Evolutionary conservation across 53 echinoderm and acorn worm species (phyloP).

Genomic region (Arbacia lixula): DNA sequence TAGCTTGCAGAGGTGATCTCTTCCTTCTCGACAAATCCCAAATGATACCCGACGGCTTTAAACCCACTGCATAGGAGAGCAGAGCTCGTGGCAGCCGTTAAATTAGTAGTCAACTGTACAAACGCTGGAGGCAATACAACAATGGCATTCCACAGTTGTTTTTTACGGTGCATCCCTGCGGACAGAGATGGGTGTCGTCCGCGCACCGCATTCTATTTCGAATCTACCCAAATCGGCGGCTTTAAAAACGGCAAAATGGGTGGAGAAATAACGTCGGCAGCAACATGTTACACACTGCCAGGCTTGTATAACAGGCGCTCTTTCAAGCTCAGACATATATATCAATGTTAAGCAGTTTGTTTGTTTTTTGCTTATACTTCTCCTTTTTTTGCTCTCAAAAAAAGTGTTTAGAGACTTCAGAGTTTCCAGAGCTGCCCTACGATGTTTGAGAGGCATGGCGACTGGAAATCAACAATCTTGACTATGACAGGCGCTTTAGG

Average conservation of each 20-base stretch:
- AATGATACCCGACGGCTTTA: too few species aligned
- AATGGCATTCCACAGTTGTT: not conserved
- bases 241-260: not conserved
- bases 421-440: not conserved
- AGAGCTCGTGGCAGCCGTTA: too few species aligned
- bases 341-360: too few species aligned
- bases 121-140: slow-evolving; percentile 2
- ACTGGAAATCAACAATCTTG: too few species aligned
- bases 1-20: too few species aligned
- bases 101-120: not conserved
- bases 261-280: slow-evolving; percentile 32
- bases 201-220: not conserved
- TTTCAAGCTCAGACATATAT: slow-evolving; percentile 33
- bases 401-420: not conserved
- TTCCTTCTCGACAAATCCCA: too few species aligned
- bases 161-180: not conserved
- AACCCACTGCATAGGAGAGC: too few species aligned
- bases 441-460: too few species aligned
- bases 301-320: slow-evolving; percentile 5
- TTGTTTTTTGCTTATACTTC: slow-evolving; percentile 25
- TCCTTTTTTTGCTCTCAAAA: not conserved
- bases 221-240: slow-evolving; percentile 11
- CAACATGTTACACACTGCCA: not conserved
- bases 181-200: not conserved
- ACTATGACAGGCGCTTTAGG: too few species aligned